A percentile compares a stretch with the other conserved stretches of the same genome.
phyloP scores from a whole-genome alignment of 2,888 invertebrate genomes.

The Coremacera marginata region DNA sequence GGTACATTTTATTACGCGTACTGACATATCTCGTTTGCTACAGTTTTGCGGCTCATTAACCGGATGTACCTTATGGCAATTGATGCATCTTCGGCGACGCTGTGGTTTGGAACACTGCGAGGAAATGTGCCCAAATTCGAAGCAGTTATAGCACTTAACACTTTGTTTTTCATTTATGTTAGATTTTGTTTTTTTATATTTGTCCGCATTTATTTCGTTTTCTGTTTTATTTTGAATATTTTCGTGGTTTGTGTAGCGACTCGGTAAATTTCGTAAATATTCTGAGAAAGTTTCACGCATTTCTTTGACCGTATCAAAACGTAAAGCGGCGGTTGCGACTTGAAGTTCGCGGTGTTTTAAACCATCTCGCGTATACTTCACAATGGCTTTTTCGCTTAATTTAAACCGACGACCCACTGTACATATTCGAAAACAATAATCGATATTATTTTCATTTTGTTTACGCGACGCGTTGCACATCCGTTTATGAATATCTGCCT shows the following conservation, averaged over 20 bases:
- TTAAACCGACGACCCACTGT: conserved; percentile 34
- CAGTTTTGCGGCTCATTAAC: not conserved
- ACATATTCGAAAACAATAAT: conserved; percentile 43
- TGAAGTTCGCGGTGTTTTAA: conserved; percentile 38
- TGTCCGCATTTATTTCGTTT: too few species aligned
- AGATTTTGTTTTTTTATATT: not conserved
- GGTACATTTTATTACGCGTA: not conserved
- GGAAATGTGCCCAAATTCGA: not conserved
- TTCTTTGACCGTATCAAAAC: conserved; percentile 35
- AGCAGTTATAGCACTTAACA: not conserved
- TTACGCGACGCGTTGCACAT: conserved; percentile 20
- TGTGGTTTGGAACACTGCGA: not conserved
- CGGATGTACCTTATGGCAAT: not conserved
- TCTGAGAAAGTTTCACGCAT: conserved; percentile 36
- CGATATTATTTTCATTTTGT: conserved; percentile 17
- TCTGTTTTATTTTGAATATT: not conserved
- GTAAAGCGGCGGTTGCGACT: conserved; percentile 19
- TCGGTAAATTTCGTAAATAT: conserved; percentile 37
- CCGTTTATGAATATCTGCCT: conserved; percentile 40
- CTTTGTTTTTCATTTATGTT: not conserved
- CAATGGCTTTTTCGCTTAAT: conserved; percentile 34
- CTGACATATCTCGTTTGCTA: not conserved
- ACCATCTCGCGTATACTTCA: conserved; percentile 41
- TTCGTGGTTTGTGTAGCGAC: not conserved
- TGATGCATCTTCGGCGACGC: not conserved